Conservation (phyloP, 2,113 vertebrate genomes). For the Pseudorectes ferrugineus region DNA sequence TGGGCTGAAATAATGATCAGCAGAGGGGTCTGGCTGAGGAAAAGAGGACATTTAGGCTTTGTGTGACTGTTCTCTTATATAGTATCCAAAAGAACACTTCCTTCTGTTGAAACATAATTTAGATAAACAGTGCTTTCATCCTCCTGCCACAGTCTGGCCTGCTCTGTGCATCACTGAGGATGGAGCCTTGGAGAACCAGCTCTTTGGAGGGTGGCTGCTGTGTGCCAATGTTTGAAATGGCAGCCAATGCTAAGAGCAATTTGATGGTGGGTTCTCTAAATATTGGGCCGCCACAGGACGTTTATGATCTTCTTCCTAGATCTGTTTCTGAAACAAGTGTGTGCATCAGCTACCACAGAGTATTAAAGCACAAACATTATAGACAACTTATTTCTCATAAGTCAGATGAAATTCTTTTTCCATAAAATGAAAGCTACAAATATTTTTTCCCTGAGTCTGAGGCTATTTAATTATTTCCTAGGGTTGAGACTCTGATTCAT, state of each 20-base stretch:
- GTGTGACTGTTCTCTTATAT: neutral
- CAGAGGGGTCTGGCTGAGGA: neutral
- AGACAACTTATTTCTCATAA: neutral
- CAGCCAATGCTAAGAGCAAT: neutral
- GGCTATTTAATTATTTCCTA: neutral
- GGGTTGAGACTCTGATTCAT: neutral
- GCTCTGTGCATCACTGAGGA: neutral
- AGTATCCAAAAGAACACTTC: neutral
- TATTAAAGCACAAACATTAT: neutral
- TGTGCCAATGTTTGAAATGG: neutral
- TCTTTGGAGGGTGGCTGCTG: neutral
- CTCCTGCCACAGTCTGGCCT: neutral
- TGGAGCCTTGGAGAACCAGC: neutral
- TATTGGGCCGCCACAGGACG: fast-evolving
- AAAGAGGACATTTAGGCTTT: neutral
- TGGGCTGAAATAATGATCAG: neutral
- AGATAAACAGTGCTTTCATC: neutral
- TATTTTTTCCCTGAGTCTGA: neutral
- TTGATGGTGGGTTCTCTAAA: neutral
- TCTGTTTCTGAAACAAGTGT: neutral
- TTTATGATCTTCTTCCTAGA: neutral
- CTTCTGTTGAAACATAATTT: neutral
- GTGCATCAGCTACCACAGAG: neutral
- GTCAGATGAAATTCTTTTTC: neutral
- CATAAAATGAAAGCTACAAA: neutral